These are phyloP conservation scores for Dipodomys merriami DNA, from an alignment of 2,113 vertebrate species.

Conservation along the genomic window DNA sequence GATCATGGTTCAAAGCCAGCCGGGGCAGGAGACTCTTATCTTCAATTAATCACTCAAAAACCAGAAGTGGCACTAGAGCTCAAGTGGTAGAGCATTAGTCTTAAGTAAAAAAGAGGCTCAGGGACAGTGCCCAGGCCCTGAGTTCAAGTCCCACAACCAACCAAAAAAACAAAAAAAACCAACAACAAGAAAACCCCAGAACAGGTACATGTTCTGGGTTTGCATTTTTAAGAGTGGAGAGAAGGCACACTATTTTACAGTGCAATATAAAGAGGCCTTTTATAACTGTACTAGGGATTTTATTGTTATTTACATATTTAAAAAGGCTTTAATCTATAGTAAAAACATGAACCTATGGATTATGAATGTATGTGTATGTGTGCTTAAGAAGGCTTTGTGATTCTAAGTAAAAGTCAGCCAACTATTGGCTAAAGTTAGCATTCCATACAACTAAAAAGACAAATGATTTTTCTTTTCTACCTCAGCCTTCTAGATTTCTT, in stretches of 20 bases:
- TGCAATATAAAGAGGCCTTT: neutral
- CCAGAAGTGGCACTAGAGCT: too few species aligned
- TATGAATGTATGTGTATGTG: neutral
- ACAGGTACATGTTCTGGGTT: neutral
- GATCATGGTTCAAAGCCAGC: too few species aligned
- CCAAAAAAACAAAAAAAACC: too few species aligned
- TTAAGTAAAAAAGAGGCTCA: too few species aligned
- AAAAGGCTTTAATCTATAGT: neutral
- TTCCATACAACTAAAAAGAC: neutral
- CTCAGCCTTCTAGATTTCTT: neutral
- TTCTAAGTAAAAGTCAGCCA: constrained; percentile 3
- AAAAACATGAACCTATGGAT: neutral
- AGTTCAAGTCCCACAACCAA: too few species aligned
- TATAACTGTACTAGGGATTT: neutral
- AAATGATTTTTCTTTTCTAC: neutral
- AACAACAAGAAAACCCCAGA: too few species aligned
- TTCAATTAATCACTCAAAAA: too few species aligned
- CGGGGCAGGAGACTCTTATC: too few species aligned
- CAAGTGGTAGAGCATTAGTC: too few species aligned
- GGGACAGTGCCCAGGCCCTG: too few species aligned
- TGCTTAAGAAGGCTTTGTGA: neutral
- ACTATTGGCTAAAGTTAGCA: neutral
- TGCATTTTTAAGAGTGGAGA: neutral
- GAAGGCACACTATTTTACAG: neutral
- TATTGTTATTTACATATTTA: constrained; percentile 36